Conservation (phyloP, 2,797 vertebrate genomes). For the Chiloscyllium punctatum region DNA sequence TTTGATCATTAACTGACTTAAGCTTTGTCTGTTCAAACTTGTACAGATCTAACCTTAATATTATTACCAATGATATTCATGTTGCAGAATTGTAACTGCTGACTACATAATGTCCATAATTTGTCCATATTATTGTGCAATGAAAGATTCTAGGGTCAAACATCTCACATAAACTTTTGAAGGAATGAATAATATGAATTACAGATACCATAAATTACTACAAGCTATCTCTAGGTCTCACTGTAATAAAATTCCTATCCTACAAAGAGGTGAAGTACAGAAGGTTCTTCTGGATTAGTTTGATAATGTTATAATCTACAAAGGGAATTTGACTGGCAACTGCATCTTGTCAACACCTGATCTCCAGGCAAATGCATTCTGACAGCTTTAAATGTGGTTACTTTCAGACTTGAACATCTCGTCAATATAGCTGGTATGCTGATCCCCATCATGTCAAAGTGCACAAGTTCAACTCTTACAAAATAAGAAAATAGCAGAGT, state of each 20-base stretch:
- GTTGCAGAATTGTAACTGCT: background rate
- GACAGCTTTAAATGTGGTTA: background rate
- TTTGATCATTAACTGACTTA: background rate
- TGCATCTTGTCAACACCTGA: conserved; percentile 14
- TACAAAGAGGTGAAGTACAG: background rate
- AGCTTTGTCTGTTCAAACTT: background rate
- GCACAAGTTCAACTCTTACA: background rate
- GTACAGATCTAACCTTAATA: background rate
- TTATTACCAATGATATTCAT: background rate
- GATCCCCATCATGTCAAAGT: background rate
- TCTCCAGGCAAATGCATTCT: background rate
- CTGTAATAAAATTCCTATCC: background rate
- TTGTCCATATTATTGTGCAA: background rate
- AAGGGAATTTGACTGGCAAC: conserved; percentile 3
- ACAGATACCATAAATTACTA: conserved; percentile 15
- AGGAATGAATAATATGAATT: background rate
- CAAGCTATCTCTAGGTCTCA: background rate
- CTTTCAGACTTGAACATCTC: background rate
- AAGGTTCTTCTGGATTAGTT: conserved; percentile 21
- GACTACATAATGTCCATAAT: background rate
- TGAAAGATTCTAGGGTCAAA: background rate
- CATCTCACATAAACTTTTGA: background rate
- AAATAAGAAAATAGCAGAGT: background rate
- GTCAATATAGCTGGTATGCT: background rate
- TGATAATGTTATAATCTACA: conserved; percentile 13